Conservation (phyloP, 2,113 vertebrate species). For the Acrocephalus kingi region DNA sequence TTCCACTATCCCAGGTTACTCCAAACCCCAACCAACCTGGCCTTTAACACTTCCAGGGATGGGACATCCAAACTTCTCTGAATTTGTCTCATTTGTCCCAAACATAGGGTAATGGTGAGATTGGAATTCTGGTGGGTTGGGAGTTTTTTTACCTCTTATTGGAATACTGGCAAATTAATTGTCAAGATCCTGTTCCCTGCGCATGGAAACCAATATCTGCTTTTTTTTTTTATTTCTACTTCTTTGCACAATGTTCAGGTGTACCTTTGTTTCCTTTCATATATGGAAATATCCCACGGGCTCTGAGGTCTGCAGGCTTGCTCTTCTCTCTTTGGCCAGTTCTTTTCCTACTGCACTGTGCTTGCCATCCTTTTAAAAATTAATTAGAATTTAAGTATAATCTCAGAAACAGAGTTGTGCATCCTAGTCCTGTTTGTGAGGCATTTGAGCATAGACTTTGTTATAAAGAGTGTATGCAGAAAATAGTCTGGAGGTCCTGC, state of each 20-base stretch:
- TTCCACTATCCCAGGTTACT: background rate
- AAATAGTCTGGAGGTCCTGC: background rate
- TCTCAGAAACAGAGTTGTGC: background rate
- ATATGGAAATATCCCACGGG: background rate
- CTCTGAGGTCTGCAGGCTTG: background rate
- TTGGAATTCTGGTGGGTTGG: background rate
- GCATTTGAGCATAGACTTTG: background rate
- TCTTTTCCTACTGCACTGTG: background rate
- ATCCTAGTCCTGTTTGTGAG: background rate
- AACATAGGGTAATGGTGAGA: background rate
- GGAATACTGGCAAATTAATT: background rate
- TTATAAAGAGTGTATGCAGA: background rate
- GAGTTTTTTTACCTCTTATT: fast-evolving
- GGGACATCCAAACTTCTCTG: background rate
- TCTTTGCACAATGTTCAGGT: background rate
- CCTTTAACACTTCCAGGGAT: background rate
- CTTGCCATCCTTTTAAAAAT: background rate
- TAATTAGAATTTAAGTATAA: background rate
- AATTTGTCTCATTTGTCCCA: background rate
- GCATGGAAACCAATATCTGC: fast-evolving
- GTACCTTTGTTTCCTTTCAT: background rate
- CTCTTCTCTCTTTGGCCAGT: background rate
- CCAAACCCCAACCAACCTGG: background rate
- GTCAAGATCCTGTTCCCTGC: background rate
- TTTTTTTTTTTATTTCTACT: background rate